Conservation (phyloP, 2,113 vertebrate genomes). For the Salvelinus fontinalis region DNA sequence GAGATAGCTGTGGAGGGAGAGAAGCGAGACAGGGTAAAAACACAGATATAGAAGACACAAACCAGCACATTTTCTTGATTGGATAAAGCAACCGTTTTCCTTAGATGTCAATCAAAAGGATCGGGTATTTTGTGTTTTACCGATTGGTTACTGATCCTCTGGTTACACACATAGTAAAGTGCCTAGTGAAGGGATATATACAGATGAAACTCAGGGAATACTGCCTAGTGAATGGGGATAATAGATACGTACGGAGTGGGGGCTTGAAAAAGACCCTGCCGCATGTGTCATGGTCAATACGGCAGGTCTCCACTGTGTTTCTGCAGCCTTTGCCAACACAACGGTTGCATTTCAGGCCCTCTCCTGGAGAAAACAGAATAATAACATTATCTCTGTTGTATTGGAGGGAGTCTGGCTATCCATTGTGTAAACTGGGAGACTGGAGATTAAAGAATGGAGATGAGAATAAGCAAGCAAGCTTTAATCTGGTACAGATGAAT, state of each 20-base stretch:
- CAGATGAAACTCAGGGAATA: not conserved
- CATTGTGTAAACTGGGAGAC: not conserved
- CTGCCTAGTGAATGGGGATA: not conserved
- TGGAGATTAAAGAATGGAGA: no score
- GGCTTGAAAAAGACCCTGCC: not conserved
- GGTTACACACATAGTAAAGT: not conserved
- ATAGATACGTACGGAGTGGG: not conserved
- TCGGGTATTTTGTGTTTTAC: no score
- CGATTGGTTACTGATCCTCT: no score
- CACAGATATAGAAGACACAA: no score
- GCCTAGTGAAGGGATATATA: not conserved
- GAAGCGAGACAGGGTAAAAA: not conserved
- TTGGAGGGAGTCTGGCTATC: not conserved
- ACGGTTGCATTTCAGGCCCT: conserved; percentile 5
- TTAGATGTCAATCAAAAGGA: no score
- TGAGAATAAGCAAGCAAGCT: not conserved
- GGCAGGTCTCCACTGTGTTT: not conserved
- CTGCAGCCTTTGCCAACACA: not conserved
- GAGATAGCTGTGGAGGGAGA: not conserved
- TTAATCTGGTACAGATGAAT: no score
- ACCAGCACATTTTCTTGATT: no score
- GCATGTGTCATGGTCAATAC: not conserved
- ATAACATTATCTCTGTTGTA: not conserved
- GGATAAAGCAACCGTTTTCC: no score
- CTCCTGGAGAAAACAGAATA: not conserved